Percentiles rank a stretch among this genome's conserved stretches.
Evolutionary conservation across 2,113 vertebrate species (phyloP).

Genomic region (Tragelaphus scriptus): DNA sequence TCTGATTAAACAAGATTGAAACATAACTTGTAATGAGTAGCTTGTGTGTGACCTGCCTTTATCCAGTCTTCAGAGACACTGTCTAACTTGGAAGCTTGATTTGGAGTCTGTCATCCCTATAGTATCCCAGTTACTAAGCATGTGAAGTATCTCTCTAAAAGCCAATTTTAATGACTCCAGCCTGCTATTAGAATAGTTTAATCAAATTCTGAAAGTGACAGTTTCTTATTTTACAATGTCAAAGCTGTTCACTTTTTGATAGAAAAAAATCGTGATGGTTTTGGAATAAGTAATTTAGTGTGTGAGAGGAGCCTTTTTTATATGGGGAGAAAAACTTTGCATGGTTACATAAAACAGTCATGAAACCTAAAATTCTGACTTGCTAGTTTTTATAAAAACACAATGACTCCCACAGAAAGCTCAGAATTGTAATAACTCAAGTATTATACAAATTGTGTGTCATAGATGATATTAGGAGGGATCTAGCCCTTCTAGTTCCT

Average conservation of each 20-base stretch:
- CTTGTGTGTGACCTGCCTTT: background rate
- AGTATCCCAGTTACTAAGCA: background rate
- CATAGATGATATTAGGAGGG: background rate
- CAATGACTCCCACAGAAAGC: background rate
- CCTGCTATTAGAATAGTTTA: conserved; percentile 41
- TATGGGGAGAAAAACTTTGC: background rate
- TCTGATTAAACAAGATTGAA: background rate
- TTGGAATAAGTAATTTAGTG: background rate
- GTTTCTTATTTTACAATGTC: conserved; percentile 53
- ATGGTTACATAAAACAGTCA: conserved; percentile 24
- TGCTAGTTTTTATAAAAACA: conserved; percentile 42
- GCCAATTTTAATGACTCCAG: conserved; percentile 29
- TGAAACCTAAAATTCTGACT: conserved; percentile 50
- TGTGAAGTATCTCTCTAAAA: conserved; percentile 2
- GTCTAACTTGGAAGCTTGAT: background rate
- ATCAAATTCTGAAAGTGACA: conserved; percentile 54
- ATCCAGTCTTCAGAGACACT: background rate
- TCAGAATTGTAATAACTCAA: background rate
- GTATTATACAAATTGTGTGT: background rate
- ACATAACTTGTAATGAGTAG: background rate
- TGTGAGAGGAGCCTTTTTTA: background rate
- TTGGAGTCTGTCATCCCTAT: background rate
- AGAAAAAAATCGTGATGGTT: conserved; percentile 14
- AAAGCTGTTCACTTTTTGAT: conserved; percentile 55
- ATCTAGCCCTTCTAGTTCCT: background rate